Conservation (phyloP, 2,888 invertebrate genomes). For the Cataglyphis albicans region DNA sequence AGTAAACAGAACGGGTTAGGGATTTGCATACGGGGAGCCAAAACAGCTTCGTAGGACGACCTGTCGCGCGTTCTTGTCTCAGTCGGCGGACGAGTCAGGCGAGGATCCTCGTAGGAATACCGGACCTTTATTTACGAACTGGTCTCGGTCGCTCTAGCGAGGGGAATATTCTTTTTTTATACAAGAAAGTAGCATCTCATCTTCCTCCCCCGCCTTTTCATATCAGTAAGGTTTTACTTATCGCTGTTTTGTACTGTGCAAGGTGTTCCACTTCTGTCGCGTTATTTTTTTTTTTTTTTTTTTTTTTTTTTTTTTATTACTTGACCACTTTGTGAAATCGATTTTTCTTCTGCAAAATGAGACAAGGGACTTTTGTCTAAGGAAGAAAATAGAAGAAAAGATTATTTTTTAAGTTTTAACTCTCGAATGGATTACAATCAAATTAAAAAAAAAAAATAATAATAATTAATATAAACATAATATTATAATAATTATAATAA, state of each 20-base stretch:
- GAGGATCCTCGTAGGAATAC: conserved; percentile 51
- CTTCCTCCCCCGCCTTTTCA: not conserved
- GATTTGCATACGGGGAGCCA: conserved; percentile 56
- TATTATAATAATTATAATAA: not conserved
- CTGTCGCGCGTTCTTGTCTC: conserved; percentile 64
- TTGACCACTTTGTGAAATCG: not conserved
- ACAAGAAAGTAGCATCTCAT: conserved; percentile 5
- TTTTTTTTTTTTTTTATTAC: conserved; percentile 13
- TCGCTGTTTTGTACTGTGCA: conserved; percentile 1
- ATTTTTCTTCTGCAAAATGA: conserved; percentile 1
- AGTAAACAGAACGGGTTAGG: conserved; percentile 52
- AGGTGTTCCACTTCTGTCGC: conserved; percentile 8
- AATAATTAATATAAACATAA: not conserved
- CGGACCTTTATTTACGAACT: conserved; percentile 29
- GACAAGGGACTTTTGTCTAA: not conserved
- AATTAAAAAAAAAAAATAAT: conserved; percentile 13
- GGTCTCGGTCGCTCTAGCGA: conserved; percentile 10
- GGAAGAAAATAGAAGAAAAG: not conserved
- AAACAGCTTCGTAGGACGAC: conserved; percentile 59
- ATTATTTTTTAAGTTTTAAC: not conserved
- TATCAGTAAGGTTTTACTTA: conserved; percentile 33
- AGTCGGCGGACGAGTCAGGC: conserved; percentile 40
- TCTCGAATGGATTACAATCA: not conserved
- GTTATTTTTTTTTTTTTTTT: not conserved
- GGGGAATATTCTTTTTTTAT: not conserved